phyloP scores from a whole-genome alignment of 1,140 invertebrate species.

The Drosophila subpulchrella region DNA sequence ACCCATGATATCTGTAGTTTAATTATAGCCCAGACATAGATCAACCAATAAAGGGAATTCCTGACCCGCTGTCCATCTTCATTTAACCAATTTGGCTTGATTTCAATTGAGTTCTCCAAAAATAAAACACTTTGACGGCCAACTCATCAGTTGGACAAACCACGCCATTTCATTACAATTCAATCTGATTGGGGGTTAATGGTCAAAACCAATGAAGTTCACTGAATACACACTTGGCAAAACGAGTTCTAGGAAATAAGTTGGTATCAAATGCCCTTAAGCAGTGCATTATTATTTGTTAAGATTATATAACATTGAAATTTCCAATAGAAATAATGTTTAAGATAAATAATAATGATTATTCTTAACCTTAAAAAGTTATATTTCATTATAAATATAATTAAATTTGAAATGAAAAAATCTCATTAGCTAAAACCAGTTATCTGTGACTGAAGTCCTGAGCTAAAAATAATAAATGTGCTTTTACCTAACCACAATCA shows the following conservation, averaged over 20 bases:
- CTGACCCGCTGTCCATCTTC: conserved; percentile 29
- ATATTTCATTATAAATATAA: neutral
- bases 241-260: neutral
- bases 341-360: no score
- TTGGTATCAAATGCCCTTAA: neutral
- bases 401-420: neutral
- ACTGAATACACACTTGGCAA: conserved; percentile 14
- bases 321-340: neutral
- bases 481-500: neutral
- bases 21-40: neutral
- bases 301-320: no score
- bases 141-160: conserved; percentile 33
- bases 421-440: neutral
- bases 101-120: conserved; percentile 27
- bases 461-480: conserved; percentile 2
- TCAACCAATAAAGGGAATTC: neutral
- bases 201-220: conserved; percentile 40
- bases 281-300: no score
- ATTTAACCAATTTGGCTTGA: conserved; percentile 39
- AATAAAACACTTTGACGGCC: conserved; percentile 25
- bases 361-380: neutral
- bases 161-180: conserved; percentile 39
- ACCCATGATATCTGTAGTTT: neutral
- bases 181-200: conserved; percentile 26
- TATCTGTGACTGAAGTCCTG: neutral